phyloP scores from a whole-genome alignment of 2,888 invertebrate species.

The Pandemis heparana region DNA sequence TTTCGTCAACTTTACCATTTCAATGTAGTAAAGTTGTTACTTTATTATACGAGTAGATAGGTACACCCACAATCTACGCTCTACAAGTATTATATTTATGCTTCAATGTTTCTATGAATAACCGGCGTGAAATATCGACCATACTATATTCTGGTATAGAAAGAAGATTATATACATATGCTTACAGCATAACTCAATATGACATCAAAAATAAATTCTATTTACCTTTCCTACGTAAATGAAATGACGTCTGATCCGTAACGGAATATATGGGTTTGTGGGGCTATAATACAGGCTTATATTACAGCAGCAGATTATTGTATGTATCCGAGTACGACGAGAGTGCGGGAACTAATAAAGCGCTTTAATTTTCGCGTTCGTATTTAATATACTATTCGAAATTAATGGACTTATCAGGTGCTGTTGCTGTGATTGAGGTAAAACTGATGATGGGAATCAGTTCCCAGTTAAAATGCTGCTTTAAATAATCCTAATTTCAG shows the following conservation, averaged over 20 bases:
- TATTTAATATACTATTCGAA: not conserved
- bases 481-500: too few relatives aligned
- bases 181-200: slow-evolving; percentile 5
- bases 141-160: not conserved
- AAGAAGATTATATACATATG: slow-evolving; percentile 13
- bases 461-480: too few relatives aligned
- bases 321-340: not conserved
- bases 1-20: not conserved
- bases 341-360: slow-evolving; percentile 10
- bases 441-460: not conserved
- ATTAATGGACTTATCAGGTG: not conserved
- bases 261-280: slow-evolving; percentile 12
- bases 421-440: not conserved
- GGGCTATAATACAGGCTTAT: not conserved
- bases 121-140: slow-evolving; percentile 7
- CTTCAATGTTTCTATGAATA: slow-evolving; percentile 17
- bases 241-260: slow-evolving; percentile 9
- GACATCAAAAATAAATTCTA: slow-evolving; percentile 24
- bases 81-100: slow-evolving; percentile 12
- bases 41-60: not conserved
- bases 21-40: not conserved
- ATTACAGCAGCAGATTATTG: slow-evolving; percentile 10
- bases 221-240: slow-evolving; percentile 16
- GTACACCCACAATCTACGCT: not conserved
- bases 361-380: not conserved